Percentiles rank a stretch among this genome's conserved stretches.
Conservation (phyloP, 1,140 invertebrate genomes). For the Aphidius gifuensis region DNA sequence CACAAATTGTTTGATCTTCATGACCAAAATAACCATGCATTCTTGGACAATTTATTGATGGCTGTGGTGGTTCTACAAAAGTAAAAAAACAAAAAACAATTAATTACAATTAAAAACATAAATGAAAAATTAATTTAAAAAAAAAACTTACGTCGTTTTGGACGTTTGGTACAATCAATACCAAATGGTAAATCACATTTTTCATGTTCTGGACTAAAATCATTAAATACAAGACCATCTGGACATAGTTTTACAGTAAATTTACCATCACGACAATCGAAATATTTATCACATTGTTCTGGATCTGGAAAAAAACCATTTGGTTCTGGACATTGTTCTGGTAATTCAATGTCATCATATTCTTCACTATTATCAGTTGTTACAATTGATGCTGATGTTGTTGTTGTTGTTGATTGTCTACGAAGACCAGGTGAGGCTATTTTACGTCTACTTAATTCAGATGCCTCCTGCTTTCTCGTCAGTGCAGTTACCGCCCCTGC, state of each 20-base stretch:
- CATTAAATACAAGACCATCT: constrained; percentile 90
- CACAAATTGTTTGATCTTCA: constrained; percentile 74
- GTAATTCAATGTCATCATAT: constrained; percentile 39
- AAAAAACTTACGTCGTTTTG: constrained; percentile 70
- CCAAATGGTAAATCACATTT: constrained; percentile 86
- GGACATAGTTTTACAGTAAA: constrained; percentile 78
- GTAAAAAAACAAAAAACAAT: too few relatives aligned
- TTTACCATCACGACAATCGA: constrained; percentile 72
- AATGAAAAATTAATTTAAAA: background rate
- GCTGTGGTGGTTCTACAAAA: constrained; percentile 67
- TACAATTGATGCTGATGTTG: constrained; percentile 3
- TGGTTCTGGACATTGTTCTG: constrained; percentile 74
- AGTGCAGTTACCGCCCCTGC: constrained; percentile 41
- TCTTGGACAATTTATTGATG: constrained; percentile 72
- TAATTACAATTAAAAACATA: background rate
- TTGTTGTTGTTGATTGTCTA: constrained; percentile 14
- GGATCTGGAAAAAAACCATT: constrained; percentile 83
- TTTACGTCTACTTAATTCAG: constrained; percentile 44
- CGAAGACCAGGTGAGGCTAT: constrained; percentile 26
- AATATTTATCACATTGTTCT: constrained; percentile 89
- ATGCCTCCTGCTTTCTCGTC: constrained; percentile 47
- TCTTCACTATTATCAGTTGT: constrained; percentile 29
- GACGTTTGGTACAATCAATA: constrained; percentile 75
- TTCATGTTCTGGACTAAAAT: constrained; percentile 75
- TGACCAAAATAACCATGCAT: constrained; percentile 87